These are phyloP conservation scores for Eublepharis macularius DNA, from an alignment of 2,113 vertebrate genomes.

Conservation along the genomic window DNA sequence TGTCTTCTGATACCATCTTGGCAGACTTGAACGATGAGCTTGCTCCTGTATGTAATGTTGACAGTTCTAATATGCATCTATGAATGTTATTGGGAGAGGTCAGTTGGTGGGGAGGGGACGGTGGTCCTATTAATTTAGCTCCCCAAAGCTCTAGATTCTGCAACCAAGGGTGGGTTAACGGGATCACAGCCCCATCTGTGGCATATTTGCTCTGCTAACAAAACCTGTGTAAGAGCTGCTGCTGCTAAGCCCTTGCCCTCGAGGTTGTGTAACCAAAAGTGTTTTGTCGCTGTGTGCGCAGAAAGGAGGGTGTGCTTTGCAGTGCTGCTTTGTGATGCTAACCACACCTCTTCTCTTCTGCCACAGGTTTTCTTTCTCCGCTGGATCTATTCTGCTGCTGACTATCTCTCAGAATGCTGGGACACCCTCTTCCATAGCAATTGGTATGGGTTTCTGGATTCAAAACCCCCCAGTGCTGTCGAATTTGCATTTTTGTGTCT, in stretches of 20 bases:
- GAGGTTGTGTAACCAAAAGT: background rate
- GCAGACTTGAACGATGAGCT: conserved; percentile 91
- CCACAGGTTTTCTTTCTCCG: conserved; percentile 89
- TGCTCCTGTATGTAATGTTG: conserved; percentile 80
- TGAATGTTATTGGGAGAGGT: no score
- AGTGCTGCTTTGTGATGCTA: background rate
- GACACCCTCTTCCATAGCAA: conserved; percentile 92
- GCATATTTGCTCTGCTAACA: background rate
- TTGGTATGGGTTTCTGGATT: conserved; percentile 77
- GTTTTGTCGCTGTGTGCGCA: background rate
- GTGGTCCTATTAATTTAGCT: background rate
- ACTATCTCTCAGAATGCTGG: conserved; percentile 85
- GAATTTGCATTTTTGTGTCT: background rate
- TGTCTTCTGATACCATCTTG: conserved; percentile 83
- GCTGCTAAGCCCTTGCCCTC: background rate
- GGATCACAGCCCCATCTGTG: background rate
- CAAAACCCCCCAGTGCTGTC: background rate
- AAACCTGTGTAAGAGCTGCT: no score
- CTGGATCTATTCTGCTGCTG: conserved; percentile 84
- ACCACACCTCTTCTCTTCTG: background rate
- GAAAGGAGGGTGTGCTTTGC: accelerated
- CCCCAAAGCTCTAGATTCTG: background rate
- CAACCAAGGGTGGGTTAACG: no score
- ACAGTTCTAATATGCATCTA: background rate
- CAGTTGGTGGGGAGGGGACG: background rate